Evolutionary conservation across 2,797 vertebrate species (phyloP).

Genomic region (Manis crassicaudata): DNA sequence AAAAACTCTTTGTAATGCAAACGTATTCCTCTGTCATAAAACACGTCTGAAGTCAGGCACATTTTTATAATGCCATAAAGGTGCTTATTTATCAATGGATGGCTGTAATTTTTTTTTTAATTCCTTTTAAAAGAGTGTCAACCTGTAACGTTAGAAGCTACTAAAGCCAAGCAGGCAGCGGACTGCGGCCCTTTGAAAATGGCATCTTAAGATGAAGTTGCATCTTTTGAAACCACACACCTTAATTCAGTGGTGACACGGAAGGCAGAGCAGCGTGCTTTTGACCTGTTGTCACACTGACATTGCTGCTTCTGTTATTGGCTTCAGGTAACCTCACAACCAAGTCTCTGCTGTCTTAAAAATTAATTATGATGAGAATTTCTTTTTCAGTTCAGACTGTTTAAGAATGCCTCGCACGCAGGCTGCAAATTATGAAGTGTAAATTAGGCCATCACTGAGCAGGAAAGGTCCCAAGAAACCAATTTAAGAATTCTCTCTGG

Average conservation of each 20-base stretch:
- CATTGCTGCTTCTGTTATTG: conserved; percentile 70
- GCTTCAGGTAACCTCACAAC: conserved; percentile 68
- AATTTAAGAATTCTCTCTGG: conserved; percentile 82
- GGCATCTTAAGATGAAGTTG: neutral
- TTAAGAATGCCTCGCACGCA: conserved; percentile 80
- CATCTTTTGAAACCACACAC: conserved; percentile 22
- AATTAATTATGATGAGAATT: conserved; percentile 84
- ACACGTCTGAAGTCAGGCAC: conserved; percentile 19
- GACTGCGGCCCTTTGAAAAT: neutral
- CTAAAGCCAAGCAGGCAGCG: neutral
- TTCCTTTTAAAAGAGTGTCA: neutral
- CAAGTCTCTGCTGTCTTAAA: conserved; percentile 81
- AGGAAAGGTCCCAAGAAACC: conserved; percentile 82
- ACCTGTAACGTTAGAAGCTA: neutral
- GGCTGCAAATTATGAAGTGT: conserved; percentile 84
- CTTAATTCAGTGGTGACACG: neutral
- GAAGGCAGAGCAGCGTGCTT: conserved; percentile 4
- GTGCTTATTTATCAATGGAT: neutral
- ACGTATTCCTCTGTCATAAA: conserved; percentile 28
- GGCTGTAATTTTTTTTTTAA: neutral
- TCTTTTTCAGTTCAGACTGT: conserved; percentile 77
- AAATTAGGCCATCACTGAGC: conserved; percentile 83
- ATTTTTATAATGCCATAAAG: conserved; percentile 33
- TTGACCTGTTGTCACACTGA: conserved; percentile 63
- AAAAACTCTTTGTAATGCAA: conserved; percentile 65